phyloP scores from a whole-genome alignment of 2,113 vertebrate species.

The Mus pahari region DNA sequence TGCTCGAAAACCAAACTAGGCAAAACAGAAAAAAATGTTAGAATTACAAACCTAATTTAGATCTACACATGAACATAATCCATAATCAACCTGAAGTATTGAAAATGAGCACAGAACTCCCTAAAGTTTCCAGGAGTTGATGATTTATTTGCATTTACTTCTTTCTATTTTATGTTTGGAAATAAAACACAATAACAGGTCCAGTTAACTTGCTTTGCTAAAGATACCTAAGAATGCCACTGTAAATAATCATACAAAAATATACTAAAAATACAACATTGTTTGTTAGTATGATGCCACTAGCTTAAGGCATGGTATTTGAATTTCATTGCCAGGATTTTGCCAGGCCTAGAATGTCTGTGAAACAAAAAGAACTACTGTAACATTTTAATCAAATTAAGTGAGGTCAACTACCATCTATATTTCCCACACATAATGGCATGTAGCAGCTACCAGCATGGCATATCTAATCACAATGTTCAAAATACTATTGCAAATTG shows the following conservation, averaged over 20 bases:
- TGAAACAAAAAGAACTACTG: background rate
- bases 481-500: background rate
- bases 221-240: background rate
- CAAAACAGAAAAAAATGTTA: background rate
- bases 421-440: background rate
- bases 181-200: background rate
- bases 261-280: background rate
- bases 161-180: background rate
- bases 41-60: background rate
- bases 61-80: background rate
- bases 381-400: background rate
- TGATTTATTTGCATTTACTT: background rate
- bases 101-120: background rate
- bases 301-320: background rate
- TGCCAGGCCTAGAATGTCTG: background rate
- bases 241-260: background rate
- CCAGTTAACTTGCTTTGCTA: background rate
- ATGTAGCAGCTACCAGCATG: background rate
- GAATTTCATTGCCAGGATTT: background rate
- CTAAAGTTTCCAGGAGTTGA: background rate
- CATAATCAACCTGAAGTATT: background rate
- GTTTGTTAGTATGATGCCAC: background rate
- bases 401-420: background rate
- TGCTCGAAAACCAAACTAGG: background rate
- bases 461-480: background rate